phyloP scores from a whole-genome alignment of 2,113 vertebrate species.

The Erinaceus europaeus region DNA sequence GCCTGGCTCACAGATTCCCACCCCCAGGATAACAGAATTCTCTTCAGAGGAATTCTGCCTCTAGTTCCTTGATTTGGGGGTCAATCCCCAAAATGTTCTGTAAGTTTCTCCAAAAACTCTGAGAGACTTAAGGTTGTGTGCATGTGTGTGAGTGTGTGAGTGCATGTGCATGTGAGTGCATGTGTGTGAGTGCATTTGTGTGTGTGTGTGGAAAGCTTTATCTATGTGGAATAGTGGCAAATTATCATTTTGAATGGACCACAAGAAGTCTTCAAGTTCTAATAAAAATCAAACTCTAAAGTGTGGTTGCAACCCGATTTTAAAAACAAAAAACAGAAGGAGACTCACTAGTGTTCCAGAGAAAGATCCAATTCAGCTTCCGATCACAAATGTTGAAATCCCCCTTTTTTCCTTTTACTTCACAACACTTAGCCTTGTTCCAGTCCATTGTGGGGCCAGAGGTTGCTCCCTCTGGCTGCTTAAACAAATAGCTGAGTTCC shows the following conservation, averaged over 20 bases:
- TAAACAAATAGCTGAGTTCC: conserved; percentile 55
- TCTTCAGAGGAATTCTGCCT: not conserved
- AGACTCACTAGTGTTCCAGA: not conserved
- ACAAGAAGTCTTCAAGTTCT: not conserved
- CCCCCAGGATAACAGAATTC: not conserved
- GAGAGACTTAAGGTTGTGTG: no score
- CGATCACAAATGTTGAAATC: conserved; percentile 62
- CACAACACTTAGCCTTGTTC: conserved; percentile 26
- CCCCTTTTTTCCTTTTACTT: no score
- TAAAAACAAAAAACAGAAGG: not conserved
- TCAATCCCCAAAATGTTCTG: no score
- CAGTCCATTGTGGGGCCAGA: not conserved
- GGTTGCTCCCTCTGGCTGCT: conserved; percentile 30
- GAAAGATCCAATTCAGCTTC: conserved; percentile 56
- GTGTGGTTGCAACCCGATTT: no score
- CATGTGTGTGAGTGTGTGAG: no score
- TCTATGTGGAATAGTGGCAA: not conserved
- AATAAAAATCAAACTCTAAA: not conserved
- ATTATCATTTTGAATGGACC: not conserved
- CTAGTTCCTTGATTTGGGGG: not conserved
- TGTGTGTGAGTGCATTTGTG: no score
- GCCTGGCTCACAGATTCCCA: not conserved
- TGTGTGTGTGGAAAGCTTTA: not conserved
- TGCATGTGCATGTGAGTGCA: no score
- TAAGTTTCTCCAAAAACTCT: no score